These are phyloP conservation scores for Eospalax fontanierii DNA, from an alignment of 2,797 vertebrate species.

Conservation along the genomic window DNA sequence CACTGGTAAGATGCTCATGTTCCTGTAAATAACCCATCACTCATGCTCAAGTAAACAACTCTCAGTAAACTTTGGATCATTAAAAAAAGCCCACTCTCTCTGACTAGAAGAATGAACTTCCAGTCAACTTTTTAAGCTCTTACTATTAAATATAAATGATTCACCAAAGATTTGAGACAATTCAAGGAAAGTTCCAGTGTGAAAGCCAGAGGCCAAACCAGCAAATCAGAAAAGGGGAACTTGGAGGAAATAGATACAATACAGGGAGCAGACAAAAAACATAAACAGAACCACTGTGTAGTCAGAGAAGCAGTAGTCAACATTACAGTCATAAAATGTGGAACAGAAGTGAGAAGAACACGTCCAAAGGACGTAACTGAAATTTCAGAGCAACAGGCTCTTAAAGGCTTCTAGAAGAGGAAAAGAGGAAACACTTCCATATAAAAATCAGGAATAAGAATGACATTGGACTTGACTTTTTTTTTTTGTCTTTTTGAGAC, in stretches of 20 bases:
- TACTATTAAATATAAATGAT: slow-evolving; percentile 45
- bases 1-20: neutral
- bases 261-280: neutral
- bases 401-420: slow-evolving; percentile 10
- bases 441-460: neutral
- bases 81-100: neutral
- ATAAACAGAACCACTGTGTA: neutral
- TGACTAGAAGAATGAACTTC: neutral
- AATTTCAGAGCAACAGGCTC: neutral
- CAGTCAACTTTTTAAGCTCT: neutral
- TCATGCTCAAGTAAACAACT: neutral
- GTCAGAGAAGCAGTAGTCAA: slow-evolving; percentile 18
- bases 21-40: neutral
- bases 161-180: slow-evolving; percentile 12
- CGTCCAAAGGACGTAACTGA: neutral
- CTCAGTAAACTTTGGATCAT: neutral
- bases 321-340: slow-evolving; percentile 22
- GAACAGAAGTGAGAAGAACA: neutral
- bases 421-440: neutral
- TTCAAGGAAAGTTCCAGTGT: neutral
- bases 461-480: neutral
- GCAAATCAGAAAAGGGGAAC: neutral
- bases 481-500: no score
- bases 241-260: slow-evolving; percentile 9
- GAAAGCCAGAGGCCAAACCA: slow-evolving; percentile 31